Evolutionary conservation across 2,888 invertebrate genomes (phyloP).

Genomic region (Perizoma flavofasciatum): DNA sequence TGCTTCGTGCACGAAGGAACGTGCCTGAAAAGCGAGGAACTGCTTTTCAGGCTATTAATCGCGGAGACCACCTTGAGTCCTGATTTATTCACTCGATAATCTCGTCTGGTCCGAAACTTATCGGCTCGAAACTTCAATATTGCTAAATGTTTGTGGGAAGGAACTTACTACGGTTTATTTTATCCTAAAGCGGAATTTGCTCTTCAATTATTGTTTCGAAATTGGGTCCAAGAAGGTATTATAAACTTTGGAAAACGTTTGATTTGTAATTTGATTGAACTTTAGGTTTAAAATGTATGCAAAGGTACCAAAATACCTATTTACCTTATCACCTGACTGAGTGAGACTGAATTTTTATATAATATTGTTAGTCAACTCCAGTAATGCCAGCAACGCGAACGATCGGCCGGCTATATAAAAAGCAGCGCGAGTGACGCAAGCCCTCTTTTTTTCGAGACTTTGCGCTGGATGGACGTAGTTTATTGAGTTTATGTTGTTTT

Average conservation of each 20-base stretch:
- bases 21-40: no score
- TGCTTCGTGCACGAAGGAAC: constrained; percentile 47
- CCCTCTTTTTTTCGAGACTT: no score
- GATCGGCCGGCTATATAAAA: no score
- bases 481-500: no score
- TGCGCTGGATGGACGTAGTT: no score
- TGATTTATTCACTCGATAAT: constrained; percentile 70
- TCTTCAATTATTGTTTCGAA: constrained; percentile 10
- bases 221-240: background rate
- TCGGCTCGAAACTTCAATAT: constrained; percentile 51
- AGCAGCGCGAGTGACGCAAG: no score
- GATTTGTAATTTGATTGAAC: background rate
- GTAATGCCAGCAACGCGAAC: no score
- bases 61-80: constrained; percentile 52
- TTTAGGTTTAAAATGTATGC: no score
- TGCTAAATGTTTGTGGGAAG: constrained; percentile 28
- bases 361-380: no score
- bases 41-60: constrained; percentile 59
- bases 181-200: constrained; percentile 2
- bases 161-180: constrained; percentile 15
- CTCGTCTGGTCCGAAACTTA: constrained; percentile 57
- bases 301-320: no score
- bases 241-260: background rate
- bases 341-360: no score
- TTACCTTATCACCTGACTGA: no score